phyloP scores from a whole-genome alignment of 2,113 vertebrate species.

The Heterotis niloticus region DNA sequence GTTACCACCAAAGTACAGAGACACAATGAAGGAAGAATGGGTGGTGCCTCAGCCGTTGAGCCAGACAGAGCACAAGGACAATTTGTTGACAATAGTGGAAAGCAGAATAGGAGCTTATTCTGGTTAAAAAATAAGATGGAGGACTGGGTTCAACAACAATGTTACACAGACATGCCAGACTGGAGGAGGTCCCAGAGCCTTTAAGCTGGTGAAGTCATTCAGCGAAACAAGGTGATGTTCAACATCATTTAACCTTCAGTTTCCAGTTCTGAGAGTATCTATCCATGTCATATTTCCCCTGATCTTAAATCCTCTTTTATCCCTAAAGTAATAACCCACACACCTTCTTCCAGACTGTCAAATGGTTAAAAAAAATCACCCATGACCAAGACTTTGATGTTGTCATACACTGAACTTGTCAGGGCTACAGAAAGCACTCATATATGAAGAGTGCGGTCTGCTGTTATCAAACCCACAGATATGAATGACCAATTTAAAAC shows the following conservation, averaged over 20 bases:
- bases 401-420: neutral
- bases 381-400: neutral
- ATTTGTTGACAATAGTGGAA: slow-evolving; percentile 40
- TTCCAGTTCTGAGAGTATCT: slow-evolving; percentile 10
- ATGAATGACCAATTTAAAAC: neutral
- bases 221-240: slow-evolving; percentile 28
- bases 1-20: no score
- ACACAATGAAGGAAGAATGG: slow-evolving; percentile 24
- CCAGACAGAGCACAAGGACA: slow-evolving; percentile 39
- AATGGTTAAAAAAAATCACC: slow-evolving; percentile 23
- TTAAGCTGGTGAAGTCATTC: neutral
- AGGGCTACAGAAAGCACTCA: no score
- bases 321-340: slow-evolving; percentile 40
- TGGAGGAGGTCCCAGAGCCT: no score
- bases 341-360: slow-evolving; percentile 22
- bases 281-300: slow-evolving; percentile 41
- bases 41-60: slow-evolving; percentile 39
- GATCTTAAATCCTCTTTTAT: neutral
- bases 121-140: neutral
- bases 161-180: no score
- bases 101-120: neutral
- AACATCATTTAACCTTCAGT: slow-evolving; percentile 22
- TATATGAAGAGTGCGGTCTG: neutral
- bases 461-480: neutral
- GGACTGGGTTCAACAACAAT: neutral